phyloP scores from a whole-genome alignment of 2,113 vertebrate species.

The Oreochromis tanganicae region DNA sequence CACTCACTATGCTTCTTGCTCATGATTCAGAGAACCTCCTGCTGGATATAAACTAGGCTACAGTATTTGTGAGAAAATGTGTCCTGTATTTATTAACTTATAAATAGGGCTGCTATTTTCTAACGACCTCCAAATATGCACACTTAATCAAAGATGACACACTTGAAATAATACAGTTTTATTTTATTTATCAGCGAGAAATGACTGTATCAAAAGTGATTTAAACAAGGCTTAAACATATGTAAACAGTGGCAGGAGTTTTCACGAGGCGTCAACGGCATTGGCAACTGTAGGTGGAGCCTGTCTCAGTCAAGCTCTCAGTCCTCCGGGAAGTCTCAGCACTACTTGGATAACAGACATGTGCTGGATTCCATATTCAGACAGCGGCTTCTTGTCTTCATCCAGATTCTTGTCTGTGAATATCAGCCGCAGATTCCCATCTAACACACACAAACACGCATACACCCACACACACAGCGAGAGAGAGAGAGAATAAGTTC shows the following conservation, averaged over 20 bases:
- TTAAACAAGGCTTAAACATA: not conserved
- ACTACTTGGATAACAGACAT: conserved; percentile 36
- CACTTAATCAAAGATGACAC: fast-evolving
- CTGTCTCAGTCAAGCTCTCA: not conserved
- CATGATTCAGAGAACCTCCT: fast-evolving
- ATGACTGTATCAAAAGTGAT: not conserved
- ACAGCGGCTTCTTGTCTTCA: not conserved
- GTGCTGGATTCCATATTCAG: conserved; percentile 45
- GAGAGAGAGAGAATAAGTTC: not conserved
- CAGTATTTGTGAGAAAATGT: not conserved
- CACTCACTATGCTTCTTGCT: not conserved
- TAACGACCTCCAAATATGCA: not conserved
- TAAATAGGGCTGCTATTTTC: fast-evolving
- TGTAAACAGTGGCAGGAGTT: not conserved
- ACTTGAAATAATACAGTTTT: fast-evolving
- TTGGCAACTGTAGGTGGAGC: not conserved
- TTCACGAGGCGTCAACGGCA: fast-evolving
- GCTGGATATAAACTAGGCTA: not conserved
- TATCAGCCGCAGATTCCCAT: conserved; percentile 19
- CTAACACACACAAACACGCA: not conserved
- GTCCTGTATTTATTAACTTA: not conserved
- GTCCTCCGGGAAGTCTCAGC: conserved; percentile 44
- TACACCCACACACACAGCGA: not conserved
- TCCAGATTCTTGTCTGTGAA: conserved; percentile 42
- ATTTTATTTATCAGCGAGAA: not conserved